Conservation (phyloP, 2,113 vertebrate species). For the Emydocephalus ijimae region DNA sequence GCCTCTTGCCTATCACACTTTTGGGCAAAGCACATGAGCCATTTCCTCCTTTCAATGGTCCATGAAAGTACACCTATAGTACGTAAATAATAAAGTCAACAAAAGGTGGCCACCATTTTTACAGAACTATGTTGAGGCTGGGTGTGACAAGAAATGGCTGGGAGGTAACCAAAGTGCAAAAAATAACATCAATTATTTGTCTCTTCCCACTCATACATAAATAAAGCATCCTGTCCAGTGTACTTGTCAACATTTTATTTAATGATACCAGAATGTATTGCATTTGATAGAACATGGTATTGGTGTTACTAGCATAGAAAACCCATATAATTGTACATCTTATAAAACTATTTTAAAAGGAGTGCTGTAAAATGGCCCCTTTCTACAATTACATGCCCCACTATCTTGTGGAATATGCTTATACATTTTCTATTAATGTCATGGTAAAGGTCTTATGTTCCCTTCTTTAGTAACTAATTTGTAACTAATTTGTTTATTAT, state of each 20-base stretch:
- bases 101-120: too few species aligned
- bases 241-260: conserved; percentile 58
- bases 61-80: too few species aligned
- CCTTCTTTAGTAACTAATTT: not conserved
- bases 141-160: too few species aligned
- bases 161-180: not conserved
- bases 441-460: not conserved
- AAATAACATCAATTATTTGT: not conserved
- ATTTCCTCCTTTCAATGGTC: too few species aligned
- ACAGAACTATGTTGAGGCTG: too few species aligned
- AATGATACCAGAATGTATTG: conserved; percentile 55
- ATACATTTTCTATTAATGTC: not conserved
- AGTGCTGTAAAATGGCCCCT: conserved; percentile 8
- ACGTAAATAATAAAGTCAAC: too few species aligned
- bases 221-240: not conserved
- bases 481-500: not conserved
- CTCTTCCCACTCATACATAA: not conserved
- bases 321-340: conserved; percentile 55
- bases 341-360: conserved; percentile 35
- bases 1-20: too few species aligned
- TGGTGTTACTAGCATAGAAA: conserved; percentile 20
- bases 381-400: conserved; percentile 11
- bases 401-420: conserved; percentile 22
- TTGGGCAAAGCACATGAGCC: too few species aligned
- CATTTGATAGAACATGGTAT: conserved; percentile 38